Conservation (phyloP, 2,888 invertebrate genomes). For the Apodemia duryi region DNA sequence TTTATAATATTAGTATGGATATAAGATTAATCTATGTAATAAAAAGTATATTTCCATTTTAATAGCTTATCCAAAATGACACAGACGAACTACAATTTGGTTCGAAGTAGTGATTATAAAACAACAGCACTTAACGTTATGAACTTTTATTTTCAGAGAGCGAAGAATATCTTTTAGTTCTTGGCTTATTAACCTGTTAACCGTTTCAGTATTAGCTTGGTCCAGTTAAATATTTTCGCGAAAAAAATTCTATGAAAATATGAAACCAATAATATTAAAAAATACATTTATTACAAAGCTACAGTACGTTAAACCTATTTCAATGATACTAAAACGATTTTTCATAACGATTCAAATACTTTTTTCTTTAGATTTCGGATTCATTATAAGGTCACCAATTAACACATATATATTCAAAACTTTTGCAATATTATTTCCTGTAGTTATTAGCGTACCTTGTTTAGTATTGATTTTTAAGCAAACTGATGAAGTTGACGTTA, state of each 20-base stretch:
- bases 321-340: constrained; percentile 11
- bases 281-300: constrained; percentile 13
- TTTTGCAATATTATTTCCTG: not conserved
- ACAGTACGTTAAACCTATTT: not conserved
- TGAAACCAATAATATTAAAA: constrained; percentile 9
- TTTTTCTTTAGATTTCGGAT: constrained; percentile 15
- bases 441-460: not conserved
- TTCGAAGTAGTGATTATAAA: too few species aligned
- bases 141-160: not conserved
- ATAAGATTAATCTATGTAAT: too few species aligned
- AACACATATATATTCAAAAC: not conserved
- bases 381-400: not conserved
- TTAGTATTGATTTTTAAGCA: not conserved
- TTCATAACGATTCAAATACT: constrained; percentile 7
- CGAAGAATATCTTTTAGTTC: not conserved
- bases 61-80: too few species aligned
- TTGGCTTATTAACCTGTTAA: not conserved
- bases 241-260: not conserved
- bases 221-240: not conserved
- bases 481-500: not conserved
- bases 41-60: too few species aligned
- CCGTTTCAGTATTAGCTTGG: not conserved
- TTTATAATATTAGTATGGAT: too few species aligned
- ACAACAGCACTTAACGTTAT: not conserved
- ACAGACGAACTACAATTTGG: too few species aligned